Conservation (phyloP, 2,113 vertebrate genomes). For the Tylochromis polylepis region DNA sequence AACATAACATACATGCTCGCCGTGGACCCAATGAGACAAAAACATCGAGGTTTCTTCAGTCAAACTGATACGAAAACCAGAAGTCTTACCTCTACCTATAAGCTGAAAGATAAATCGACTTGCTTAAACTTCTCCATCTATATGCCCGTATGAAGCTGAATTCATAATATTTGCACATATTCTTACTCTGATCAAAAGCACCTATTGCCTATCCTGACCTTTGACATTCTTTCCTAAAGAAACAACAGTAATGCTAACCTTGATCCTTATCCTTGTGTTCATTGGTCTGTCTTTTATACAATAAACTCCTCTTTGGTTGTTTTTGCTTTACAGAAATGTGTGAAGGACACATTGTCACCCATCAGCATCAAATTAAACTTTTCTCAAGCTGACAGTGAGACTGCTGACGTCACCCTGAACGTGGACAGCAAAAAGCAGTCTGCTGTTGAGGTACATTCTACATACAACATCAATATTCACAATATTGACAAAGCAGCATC, state of each 20-base stretch:
- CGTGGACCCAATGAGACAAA: conserved; percentile 68
- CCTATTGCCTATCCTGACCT: background rate
- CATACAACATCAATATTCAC: background rate
- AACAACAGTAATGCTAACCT: background rate
- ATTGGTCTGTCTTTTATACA: background rate
- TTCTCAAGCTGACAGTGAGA: conserved; percentile 57
- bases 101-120: background rate
- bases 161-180: background rate
- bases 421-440: conserved; percentile 30
- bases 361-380: conserved; percentile 72
- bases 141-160: conserved; percentile 55
- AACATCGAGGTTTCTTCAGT: conserved; percentile 65
- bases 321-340: conserved; percentile 65
- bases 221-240: background rate
- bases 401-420: conserved; percentile 18
- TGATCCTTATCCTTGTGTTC: background rate
- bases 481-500: background rate
- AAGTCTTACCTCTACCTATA: background rate
- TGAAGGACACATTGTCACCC: conserved; percentile 73
- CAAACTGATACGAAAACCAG: background rate
- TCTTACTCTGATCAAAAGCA: background rate
- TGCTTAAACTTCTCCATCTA: conserved; percentile 52
- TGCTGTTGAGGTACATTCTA: conserved; percentile 9
- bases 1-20: conserved; percentile 65
- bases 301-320: background rate